A percentile compares a stretch with the other conserved stretches of the same genome.
These are phyloP conservation scores for Stigmatopora argus DNA, from an alignment of 2,113 vertebrate genomes.

Conservation along the genomic window DNA sequence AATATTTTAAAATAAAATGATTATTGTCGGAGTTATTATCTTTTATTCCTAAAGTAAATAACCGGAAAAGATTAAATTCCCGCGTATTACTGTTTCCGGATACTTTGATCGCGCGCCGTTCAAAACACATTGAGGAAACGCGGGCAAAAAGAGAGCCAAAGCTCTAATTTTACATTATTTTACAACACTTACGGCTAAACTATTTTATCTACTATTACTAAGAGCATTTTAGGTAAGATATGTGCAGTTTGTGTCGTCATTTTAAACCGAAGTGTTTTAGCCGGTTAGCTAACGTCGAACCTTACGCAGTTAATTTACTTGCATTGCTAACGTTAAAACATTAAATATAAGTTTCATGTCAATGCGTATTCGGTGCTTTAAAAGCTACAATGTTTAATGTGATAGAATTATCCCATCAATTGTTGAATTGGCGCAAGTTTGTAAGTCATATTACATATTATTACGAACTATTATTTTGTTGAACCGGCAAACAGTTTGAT, in stretches of 20 bases:
- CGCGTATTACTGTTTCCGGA: slow-evolving; percentile 38
- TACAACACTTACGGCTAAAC: not conserved
- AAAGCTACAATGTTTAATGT: not conserved
- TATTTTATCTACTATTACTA: not conserved
- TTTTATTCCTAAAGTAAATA: not conserved
- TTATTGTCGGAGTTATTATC: not conserved
- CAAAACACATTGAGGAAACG: slow-evolving; percentile 49
- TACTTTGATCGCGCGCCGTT: slow-evolving; percentile 32
- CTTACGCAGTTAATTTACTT: not conserved
- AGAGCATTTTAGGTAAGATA: slow-evolving; percentile 17
- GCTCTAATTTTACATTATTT: not conserved
- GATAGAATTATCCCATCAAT: slow-evolving; percentile 39
- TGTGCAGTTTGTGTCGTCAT: too few relatives aligned
- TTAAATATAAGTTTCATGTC: not conserved
- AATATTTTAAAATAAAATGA: not conserved
- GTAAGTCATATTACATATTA: not conserved
- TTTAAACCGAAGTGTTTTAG: not conserved
- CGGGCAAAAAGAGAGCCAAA: slow-evolving; percentile 4
- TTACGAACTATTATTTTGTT: too few relatives aligned
- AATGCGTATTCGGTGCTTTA: too few relatives aligned
- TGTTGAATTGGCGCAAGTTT: not conserved
- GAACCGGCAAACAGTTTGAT: too few relatives aligned
- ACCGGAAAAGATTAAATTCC: not conserved
- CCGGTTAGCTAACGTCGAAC: not conserved
- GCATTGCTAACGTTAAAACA: not conserved